Evolutionary conservation across 1,140 invertebrate genomes (phyloP), one percentile per base, ranked within the genome.

Genomic region (Drosophila nannoptera): DNA sequence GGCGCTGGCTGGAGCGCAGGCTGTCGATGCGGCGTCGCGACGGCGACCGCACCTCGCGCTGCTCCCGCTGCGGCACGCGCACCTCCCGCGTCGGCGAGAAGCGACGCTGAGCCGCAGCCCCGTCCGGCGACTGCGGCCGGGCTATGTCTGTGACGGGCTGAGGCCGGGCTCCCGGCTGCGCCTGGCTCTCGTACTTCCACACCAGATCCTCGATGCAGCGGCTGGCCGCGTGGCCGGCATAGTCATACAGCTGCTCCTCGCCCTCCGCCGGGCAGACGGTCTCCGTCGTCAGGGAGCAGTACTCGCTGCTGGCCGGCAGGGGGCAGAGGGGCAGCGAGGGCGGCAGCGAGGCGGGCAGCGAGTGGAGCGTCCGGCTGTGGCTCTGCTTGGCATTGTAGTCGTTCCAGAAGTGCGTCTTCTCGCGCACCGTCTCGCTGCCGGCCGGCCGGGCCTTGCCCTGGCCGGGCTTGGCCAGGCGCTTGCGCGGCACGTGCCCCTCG

Each of bases 41-140:
- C 1, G 93, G 93, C 0, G 94, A 94, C 54, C 93, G 90, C 8
- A 92, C 87, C 7, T 92, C 90, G 11, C 92, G 91, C 3, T 92
- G 90, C 2, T 16, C 22, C 91, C 91, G 2, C 33, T 90, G 75
- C 1, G 82, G 82, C n/a, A 89, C 82, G 5, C 87, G 73, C 4
- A 89, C 76, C 67, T 89, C 87, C 0, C 87, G 70, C 0, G 88
- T 89, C 7, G 88, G 88, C 0, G 88, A 89, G 40, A 88, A 88
- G 11, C 73, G 73, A n/a, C 82, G 82, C 31, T 52, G 60, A 14
- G 38, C 53, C 48, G 49, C 22, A 12, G 38, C 53, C 48, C 43
- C 22, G 29, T 67, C 66, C 2, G 82, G 78, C 0, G 86, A 78
- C 11, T 77, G 49, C 0, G 86, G 84, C 14, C 84, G 77, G 0